Evolutionary conservation across 2,797 vertebrate genomes (phyloP).

Genomic region (Podarcis siculus): DNA sequence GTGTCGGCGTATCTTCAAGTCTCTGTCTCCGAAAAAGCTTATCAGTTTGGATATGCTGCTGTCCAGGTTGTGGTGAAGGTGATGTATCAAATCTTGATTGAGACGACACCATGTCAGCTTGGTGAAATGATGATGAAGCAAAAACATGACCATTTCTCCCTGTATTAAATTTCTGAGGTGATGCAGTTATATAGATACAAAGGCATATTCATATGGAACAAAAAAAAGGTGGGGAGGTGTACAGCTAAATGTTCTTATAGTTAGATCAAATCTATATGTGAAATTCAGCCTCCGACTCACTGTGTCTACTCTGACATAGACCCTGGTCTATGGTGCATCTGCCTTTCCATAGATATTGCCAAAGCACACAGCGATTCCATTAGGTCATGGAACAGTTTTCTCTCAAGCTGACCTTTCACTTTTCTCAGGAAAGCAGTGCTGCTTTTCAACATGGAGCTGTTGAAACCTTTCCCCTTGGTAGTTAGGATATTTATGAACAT

Average conservation of each 20-base stretch:
- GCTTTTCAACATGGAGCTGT: background rate
- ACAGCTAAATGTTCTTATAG: background rate
- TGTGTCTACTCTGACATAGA: background rate
- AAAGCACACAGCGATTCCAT: background rate
- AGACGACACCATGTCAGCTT: conserved; percentile 48
- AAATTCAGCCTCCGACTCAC: background rate
- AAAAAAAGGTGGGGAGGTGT: background rate
- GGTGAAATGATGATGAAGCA: conserved; percentile 32
- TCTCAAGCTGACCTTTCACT: background rate
- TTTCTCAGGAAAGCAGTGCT: background rate
- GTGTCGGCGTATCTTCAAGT: conserved; percentile 33
- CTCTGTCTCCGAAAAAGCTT: conserved; percentile 39
- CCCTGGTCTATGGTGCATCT: background rate
- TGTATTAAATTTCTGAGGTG: background rate
- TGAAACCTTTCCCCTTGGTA: background rate
- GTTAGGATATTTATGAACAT: background rate
- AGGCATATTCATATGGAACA: background rate
- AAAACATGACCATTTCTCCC: conserved; percentile 1
- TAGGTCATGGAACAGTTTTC: background rate
- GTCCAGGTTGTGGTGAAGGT: conserved; percentile 44
- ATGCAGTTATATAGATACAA: background rate
- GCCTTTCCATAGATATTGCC: background rate
- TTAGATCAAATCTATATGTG: background rate
- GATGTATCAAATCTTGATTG: conserved; percentile 53
- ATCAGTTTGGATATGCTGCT: conserved; percentile 55